These are phyloP conservation scores for Geodia barretti DNA, from an alignment of 37 sponge, comb jelly and placozoan species.

Conservation along the genomic window DNA sequence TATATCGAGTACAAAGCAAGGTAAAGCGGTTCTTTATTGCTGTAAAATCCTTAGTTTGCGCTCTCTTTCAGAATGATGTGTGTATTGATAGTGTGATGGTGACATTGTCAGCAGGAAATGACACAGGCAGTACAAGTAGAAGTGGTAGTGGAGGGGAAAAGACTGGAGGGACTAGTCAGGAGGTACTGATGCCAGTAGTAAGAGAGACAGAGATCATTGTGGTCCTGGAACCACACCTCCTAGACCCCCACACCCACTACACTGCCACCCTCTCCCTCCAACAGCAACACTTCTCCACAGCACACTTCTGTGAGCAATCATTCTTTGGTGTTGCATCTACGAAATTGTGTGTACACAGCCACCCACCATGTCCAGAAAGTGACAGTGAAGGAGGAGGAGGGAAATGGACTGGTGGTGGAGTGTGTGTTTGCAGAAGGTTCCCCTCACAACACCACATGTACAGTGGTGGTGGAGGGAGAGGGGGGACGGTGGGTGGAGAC, in stretches of 20 bases:
- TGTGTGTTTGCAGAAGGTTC: not conserved
- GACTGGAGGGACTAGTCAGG: too few species aligned
- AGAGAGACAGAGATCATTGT: not conserved
- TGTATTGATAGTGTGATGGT: not conserved
- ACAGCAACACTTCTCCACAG: not conserved
- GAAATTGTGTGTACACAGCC: too few species aligned
- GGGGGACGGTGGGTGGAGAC: not conserved
- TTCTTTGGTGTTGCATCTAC: not conserved
- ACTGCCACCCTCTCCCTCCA: not conserved
- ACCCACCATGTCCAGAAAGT: not conserved
- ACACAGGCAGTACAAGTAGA: too few species aligned
- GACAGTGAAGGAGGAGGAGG: not conserved
- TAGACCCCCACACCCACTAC: not conserved
- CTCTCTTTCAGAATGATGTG: not conserved
- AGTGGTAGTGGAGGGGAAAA: too few species aligned
- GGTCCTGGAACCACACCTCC: not conserved
- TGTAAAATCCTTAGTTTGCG: not conserved
- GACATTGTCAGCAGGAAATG: too few species aligned
- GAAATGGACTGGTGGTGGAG: not conserved
- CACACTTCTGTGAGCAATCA: not conserved
- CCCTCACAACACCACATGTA: not conserved
- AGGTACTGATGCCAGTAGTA: not conserved
- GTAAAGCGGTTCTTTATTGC: not conserved
- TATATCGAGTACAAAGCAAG: not conserved
- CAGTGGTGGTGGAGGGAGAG: not conserved